Evolutionary conservation across 2,797 vertebrate genomes (phyloP), one percentile per base, ranked within the genome.

Genomic region (Masticophis lateralis): DNA sequence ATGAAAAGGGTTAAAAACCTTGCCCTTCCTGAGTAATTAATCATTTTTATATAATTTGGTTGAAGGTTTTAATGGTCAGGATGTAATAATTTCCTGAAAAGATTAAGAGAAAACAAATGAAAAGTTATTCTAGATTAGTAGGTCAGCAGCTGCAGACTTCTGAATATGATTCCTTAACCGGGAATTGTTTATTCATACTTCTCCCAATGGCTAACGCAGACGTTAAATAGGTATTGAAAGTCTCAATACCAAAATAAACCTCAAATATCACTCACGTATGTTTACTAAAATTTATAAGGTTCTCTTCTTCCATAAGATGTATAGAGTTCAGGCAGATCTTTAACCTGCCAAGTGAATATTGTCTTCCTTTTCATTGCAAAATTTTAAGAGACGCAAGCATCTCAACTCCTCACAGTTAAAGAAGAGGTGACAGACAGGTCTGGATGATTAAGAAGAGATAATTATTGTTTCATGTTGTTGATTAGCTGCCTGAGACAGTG

Each of bases 401-500:
- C 95, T 94, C 95, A 96, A 92, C n/a, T 79, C 25, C 92, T n/a
- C 0, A 5, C 94, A 32, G 95, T 95, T 94, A 91, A 91, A 86
- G 92, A 95, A 91, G 22, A 92, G 79, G 74, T 94, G 90, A 92
- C 63, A 93, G 91, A 91, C 74, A 92, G 89, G 92, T 79, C 83
- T 93, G 59, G 88, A 22, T 96, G 91, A 95, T 95, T 95, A 95
- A 95, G 94, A 95, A 57, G 92, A 56, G 51, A 92, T 94, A 94
- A 97, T 96, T 96, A 95, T 89, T 95, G 90, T 51, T 92, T 95
- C 56, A 61, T 95, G 93, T 91, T 95, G 95, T 95, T 96, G 92
- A 95, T 95, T 92, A 94, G 63, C 57, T 93, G 43, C 89, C 91
- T 88, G 60, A 95, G 95, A 90, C 57, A 14, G 28, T 87, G 91